A percentile compares a stretch with the other conserved stretches of the same genome.
Conservation (phyloP, 2,113 vertebrate species). For the Galemys pyrenaicus region DNA sequence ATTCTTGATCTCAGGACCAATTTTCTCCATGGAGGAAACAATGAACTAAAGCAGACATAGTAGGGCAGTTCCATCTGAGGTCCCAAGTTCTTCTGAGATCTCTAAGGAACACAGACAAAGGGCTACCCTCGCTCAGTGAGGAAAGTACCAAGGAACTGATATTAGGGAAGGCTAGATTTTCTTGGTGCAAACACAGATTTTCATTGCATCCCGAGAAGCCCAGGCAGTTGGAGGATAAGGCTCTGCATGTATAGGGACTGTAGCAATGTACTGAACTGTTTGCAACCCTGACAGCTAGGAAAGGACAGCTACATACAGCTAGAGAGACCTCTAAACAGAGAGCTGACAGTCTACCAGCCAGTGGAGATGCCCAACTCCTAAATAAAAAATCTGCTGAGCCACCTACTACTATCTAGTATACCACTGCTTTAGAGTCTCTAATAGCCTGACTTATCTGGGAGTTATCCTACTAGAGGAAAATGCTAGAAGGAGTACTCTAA, state of each 20-base stretch:
- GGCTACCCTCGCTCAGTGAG: background rate
- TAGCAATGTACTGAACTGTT: background rate
- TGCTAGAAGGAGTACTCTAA: background rate
- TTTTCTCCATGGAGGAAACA: background rate
- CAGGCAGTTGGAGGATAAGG: background rate
- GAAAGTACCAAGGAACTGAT: background rate
- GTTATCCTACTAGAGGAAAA: background rate
- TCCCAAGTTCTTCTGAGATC: background rate
- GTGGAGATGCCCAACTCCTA: background rate
- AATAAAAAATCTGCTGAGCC: background rate
- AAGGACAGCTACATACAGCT: background rate
- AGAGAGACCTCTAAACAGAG: background rate
- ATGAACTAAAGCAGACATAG: background rate
- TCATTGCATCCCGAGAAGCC: background rate
- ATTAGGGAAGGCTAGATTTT: background rate
- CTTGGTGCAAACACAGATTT: background rate
- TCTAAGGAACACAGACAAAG: background rate
- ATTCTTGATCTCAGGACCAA: background rate
- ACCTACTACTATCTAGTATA: background rate
- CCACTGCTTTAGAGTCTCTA: background rate
- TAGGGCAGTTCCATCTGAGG: background rate
- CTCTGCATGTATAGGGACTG: background rate
- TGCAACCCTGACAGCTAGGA: background rate
- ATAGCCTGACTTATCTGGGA: background rate
- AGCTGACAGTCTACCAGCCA: background rate